A percentile compares a stretch with the other conserved stretches of the same genome.
Evolutionary conservation across 2,113 vertebrate genomes (phyloP).

Genomic region (Lichenostomus cassidix): DNA sequence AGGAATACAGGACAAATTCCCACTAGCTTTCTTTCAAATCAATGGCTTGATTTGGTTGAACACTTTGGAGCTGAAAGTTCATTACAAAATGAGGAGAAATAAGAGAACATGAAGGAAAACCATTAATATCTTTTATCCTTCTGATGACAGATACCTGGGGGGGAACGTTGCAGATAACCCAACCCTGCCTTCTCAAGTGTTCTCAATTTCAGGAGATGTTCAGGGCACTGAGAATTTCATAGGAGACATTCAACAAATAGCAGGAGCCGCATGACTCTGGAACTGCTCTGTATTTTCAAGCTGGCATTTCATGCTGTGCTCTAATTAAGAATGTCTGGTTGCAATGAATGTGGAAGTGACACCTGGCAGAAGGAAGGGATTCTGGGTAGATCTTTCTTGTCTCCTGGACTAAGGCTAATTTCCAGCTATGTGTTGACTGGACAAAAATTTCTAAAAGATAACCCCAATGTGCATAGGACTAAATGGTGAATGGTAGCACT

Average conservation of each 20-base stretch:
- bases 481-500: not conserved
- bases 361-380: not conserved
- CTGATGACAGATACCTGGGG: accelerated
- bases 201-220: not conserved
- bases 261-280: not conserved
- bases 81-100: not conserved
- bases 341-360: not conserved
- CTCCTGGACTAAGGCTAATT: not conserved
- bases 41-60: not conserved
- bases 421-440: not conserved
- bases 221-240: not conserved
- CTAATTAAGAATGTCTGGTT: not conserved
- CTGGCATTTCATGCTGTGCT: not conserved
- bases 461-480: not conserved
- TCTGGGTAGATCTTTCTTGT: not conserved
- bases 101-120: not conserved
- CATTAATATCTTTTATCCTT: not conserved
- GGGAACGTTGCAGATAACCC: not conserved
- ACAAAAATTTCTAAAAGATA: not conserved
- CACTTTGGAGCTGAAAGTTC: not conserved
- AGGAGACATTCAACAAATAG: not conserved
- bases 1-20: not conserved
- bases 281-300: not conserved
- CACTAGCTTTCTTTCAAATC: not conserved
- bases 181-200: not conserved